Conservation (phyloP, 2,113 vertebrate species). For the human (Homo sapiens) region GRCh38 chr5:62028501-62029000, state of each 20-base stretch:
- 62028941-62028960: background rate
- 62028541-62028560: background rate
- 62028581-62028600: background rate
- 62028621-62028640: background rate
- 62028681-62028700: background rate
- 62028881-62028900: background rate
- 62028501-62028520: constrained; percentile 6
- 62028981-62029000: background rate
- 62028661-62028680: background rate
- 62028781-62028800: background rate
- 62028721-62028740: background rate
- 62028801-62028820: background rate
- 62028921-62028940: background rate
- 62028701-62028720: background rate
- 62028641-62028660: background rate
- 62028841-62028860: background rate
- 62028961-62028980: background rate
- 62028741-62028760: background rate
- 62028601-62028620: background rate
- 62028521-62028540: background rate
- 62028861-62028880: background rate
- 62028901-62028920: background rate
- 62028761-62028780: background rate
- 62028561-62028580: background rate
- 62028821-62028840: background rate